Evolutionary conservation across 2,888 invertebrate species (phyloP), one percentile per base, ranked within the genome.

Genomic region (Lagria hirta): DNA sequence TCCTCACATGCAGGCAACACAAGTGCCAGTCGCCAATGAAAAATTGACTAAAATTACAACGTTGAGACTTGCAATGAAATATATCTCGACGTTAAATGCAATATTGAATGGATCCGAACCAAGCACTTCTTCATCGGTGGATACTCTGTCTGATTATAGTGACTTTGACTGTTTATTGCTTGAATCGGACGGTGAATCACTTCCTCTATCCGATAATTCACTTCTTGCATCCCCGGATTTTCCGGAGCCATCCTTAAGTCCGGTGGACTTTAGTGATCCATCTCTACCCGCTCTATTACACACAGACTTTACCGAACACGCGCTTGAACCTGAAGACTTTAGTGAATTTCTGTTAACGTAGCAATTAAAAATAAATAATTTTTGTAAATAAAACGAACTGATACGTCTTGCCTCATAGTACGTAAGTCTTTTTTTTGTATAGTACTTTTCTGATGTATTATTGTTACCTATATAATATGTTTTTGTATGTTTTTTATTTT

Each of bases 1-100:
- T 6, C 93, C 93, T 4, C 75, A 78, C 3, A 77, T 78, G 33
- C 64, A 63, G 52, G 58, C 60, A 11, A 48, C 51, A 29, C 57
- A 49, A 42, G 60, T 66, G 68, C 72, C 14, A 40, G 69, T 71
- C 4, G 73, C 86, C 22, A 83, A 83, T 66, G 88, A 89, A 66
- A 89, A 89, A 69, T 74, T 90, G 51, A 93, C 93, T 29, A 93
- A 93, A 73, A 93, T 93, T 57, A 90, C 92, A 3, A 92, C 92
- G 0, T 72, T 93, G 28, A 75, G 89, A 18, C 74, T 92, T 48
- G 93, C 93, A 13, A 88, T 93, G 86, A 83, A 86, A 63, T 93
- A 93, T 66, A 93, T 93, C 52, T 74, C 83, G 6, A 82, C 87
- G 7, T 72, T 93, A 33, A 82, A 81, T n/a, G 75, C 82, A 0